Evolutionary conservation across 92 coral and sea anemone species (phyloP).

Genomic region (Palythoa grandis): DNA sequence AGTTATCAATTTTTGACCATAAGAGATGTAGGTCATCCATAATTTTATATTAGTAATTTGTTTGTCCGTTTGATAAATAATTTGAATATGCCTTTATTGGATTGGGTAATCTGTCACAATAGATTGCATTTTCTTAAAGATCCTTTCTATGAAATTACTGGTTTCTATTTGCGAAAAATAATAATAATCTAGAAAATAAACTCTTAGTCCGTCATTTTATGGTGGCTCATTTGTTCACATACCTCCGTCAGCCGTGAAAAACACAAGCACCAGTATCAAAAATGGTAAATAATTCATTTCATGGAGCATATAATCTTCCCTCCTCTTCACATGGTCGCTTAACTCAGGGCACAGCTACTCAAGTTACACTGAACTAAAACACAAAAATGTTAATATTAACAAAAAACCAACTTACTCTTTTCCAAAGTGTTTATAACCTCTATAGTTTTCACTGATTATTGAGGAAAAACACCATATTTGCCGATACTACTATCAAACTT

Average conservation of each 20-base stretch:
- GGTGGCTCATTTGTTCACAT: not conserved
- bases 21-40: no score
- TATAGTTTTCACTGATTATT: no score
- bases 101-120: no score
- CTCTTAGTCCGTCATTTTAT: not conserved
- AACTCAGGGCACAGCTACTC: not conserved
- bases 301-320: not conserved
- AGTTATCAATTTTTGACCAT: no score
- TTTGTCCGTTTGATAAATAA: no score
- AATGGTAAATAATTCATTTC: conserved; percentile 36
- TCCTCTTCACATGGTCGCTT: conserved; percentile 40
- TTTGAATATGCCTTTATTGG: no score
- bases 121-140: no score
- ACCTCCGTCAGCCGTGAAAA: conserved; percentile 31
- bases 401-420: not conserved
- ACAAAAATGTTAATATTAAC: not conserved
- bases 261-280: conserved; percentile 35
- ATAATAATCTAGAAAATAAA: not conserved
- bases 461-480: not conserved
- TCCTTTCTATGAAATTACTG: not conserved
- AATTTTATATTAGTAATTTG: no score
- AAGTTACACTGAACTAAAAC: not conserved
- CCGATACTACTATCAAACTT: not conserved
- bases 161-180: not conserved
- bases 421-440: no score